Percentiles rank a stretch among this genome's conserved stretches.
Conservation (phyloP, 2,888 invertebrate species). For the Pristionchus japonicus region DNA sequence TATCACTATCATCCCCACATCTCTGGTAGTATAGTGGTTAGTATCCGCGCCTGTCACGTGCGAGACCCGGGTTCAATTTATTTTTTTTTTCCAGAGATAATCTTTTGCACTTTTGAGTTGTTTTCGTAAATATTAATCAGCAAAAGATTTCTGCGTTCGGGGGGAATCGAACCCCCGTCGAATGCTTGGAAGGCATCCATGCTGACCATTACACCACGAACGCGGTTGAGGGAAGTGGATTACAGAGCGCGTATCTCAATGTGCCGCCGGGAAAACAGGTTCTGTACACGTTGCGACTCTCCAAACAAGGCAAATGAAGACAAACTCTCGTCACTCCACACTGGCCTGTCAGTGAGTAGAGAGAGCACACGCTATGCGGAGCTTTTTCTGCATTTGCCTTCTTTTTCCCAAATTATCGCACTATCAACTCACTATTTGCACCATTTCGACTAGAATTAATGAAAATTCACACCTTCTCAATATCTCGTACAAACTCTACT, state of each 20-base stretch:
- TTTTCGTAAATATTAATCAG: not conserved
- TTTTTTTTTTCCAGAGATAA: conserved; percentile 67
- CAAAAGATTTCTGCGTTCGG: conserved; percentile 52
- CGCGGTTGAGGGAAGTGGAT: conserved; percentile 16
- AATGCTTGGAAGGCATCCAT: conserved; percentile 61
- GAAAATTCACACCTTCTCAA: not conserved
- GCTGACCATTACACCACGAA: conserved; percentile 59
- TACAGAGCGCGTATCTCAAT: not conserved
- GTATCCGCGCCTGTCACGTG: conserved; percentile 67
- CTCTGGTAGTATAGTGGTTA: conserved; percentile 64
- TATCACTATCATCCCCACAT: not conserved
- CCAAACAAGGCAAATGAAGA: too few relatives aligned
- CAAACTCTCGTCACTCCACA: too few relatives aligned
- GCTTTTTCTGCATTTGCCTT: too few relatives aligned
- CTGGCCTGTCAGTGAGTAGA: too few relatives aligned
- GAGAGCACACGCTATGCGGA: too few relatives aligned
- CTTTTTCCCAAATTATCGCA: too few relatives aligned
- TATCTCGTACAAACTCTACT: not conserved
- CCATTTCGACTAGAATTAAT: too few relatives aligned
- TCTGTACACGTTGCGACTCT: not conserved
- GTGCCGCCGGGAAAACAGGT: not conserved
- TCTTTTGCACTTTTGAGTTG: conserved; percentile 14
- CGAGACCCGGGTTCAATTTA: conserved; percentile 68
- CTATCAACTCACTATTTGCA: too few relatives aligned
- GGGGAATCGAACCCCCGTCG: conserved; percentile 59